These are phyloP conservation scores for Ridgeia piscesae DNA, from an alignment of 1,140 invertebrate species.

Conservation along the genomic window DNA sequence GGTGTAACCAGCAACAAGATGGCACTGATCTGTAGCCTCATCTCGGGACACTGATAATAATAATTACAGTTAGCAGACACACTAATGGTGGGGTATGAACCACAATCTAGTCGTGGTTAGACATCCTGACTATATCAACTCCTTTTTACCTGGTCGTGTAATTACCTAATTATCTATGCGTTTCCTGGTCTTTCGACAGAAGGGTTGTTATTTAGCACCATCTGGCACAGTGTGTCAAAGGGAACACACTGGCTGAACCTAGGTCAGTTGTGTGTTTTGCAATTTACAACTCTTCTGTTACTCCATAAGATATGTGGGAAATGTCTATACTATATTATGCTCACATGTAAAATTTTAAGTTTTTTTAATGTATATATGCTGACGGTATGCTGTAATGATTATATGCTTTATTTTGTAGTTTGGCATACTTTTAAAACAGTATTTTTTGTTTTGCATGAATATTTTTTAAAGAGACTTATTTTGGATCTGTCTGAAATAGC, in stretches of 20 bases:
- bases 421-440: no score
- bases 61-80: not conserved
- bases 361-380: not conserved
- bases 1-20: not conserved
- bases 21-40: not conserved
- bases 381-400: no score
- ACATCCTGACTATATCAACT: not conserved
- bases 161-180: not conserved
- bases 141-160: not conserved
- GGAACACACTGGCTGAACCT: not conserved
- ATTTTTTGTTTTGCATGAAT: not conserved
- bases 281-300: not conserved
- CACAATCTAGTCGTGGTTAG: not conserved
- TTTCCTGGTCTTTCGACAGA: not conserved
- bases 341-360: not conserved
- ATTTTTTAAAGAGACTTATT: no score
- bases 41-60: not conserved
- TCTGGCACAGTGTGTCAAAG: not conserved
- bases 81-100: not conserved
- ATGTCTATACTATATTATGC: not conserved
- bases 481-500: no score
- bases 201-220: not conserved
- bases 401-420: no score
- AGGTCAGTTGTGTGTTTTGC: not conserved
- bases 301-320: no score